Percentiles rank a stretch among this genome's conserved stretches.
Evolutionary conservation across 2,797 vertebrate species (phyloP).

Genomic region (Morus bassanus): DNA sequence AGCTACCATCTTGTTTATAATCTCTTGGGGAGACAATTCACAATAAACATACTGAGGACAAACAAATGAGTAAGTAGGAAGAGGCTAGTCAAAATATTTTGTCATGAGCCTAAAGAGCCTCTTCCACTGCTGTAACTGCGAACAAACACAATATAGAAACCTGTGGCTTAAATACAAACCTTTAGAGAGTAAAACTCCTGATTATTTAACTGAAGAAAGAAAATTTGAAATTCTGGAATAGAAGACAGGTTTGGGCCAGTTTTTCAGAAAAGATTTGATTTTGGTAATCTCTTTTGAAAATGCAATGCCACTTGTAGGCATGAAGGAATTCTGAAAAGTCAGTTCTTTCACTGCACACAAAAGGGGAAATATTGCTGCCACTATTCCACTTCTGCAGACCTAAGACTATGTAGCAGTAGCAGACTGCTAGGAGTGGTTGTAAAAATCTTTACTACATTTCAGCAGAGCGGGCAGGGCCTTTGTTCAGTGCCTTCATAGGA

Average conservation of each 20-base stretch:
- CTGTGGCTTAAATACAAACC: not conserved
- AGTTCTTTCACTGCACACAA: not conserved
- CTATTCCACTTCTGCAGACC: not conserved
- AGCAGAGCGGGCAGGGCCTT: not conserved
- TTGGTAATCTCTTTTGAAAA: not conserved
- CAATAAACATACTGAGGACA: slow-evolving; percentile 8
- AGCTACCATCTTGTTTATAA: not conserved
- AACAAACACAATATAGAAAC: not conserved
- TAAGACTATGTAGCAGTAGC: not conserved
- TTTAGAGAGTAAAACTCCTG: not conserved
- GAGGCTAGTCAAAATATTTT: slow-evolving; percentile 39
- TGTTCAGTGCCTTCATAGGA: not conserved
- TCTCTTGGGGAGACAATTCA: slow-evolving; percentile 1
- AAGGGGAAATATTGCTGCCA: not conserved
- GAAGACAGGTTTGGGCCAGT: not conserved
- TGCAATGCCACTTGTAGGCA: not conserved
- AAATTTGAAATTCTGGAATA: not conserved
- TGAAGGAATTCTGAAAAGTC: not conserved
- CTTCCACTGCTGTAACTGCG: not conserved
- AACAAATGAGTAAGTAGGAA: slow-evolving; percentile 38
- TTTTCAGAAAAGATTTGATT: not conserved
- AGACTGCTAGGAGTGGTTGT: not conserved
- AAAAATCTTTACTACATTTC: not conserved
- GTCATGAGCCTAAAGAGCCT: not conserved
- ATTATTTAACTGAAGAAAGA: not conserved